These are phyloP conservation scores for Beroe forskalii DNA, from an alignment of 37 sponge, comb jelly and placozoan genomes.

Conservation along the genomic window DNA sequence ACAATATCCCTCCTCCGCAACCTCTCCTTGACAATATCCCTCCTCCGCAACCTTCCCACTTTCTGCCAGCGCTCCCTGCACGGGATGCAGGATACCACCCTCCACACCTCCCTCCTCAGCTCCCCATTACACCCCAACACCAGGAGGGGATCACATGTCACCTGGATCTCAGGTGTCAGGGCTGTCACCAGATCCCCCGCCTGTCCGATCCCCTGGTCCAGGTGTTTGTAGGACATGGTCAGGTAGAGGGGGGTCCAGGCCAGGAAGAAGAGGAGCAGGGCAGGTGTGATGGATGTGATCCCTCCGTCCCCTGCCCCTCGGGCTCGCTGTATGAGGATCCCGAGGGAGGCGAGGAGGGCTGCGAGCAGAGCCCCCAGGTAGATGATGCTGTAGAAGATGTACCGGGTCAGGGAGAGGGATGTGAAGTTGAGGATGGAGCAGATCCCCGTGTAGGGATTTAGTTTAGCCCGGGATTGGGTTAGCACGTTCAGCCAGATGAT, in stretches of 20 bases:
- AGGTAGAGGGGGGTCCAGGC: constrained; percentile 8
- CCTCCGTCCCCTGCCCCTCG: background rate
- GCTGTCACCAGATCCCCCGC: background rate
- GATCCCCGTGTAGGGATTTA: background rate
- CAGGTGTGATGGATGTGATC: background rate
- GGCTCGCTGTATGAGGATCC: background rate
- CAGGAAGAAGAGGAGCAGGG: background rate
- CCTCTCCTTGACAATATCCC: too few species aligned
- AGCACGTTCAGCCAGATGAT: constrained; percentile 13
- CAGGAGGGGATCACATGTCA: background rate
- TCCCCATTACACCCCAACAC: background rate
- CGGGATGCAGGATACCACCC: too few species aligned
- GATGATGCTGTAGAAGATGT: background rate
- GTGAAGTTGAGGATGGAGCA: constrained; percentile 1
- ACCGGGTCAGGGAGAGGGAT: background rate
- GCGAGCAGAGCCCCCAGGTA: background rate
- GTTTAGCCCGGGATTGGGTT: background rate
- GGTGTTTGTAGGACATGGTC: background rate
- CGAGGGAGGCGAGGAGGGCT: background rate
- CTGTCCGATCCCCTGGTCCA: background rate
- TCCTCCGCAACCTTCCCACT: too few species aligned
- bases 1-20: too few species aligned
- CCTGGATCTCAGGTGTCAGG: background rate
- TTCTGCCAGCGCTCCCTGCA: too few species aligned
- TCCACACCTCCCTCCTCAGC: background rate